Base-by-base conservation (phyloP, 2,113 vertebrate species). In the Erythrolamprus reginae region DNA sequence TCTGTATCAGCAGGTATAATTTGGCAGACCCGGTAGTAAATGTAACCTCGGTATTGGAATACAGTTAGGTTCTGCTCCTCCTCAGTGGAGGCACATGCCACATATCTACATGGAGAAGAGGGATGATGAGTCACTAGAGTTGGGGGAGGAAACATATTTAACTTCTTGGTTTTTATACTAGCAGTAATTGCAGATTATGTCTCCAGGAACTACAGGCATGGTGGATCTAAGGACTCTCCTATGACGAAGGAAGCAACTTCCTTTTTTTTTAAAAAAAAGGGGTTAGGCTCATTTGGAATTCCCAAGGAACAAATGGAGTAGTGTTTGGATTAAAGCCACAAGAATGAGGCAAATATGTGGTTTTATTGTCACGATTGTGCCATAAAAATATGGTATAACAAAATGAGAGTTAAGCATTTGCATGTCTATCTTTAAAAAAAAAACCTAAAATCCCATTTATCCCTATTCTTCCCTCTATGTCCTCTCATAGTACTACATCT, bases 11-110 rank as follows among this genome's bases (percentile, higher is more conserved):
- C 96, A 0, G 95, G 10, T 83, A 97, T 95, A 19, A 94, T 87
- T 93, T 96, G 95, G 77, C 96, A 96, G 42, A 96, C 96, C 83
- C 93, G 96, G 93, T 97, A 98, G 93, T 97, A 97, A 90, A 98
- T 97, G 87, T 94, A 96, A 2, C 96, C 95, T 65, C 96, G 96
- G 88, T 96, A 96, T 96, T 97, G 97, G 93, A 97, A 97, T 88
- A 97, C 95, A 0, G 95, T 95, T 87, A 98, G 90, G 92, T 97
- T 97, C 91, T 97, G 97, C 52, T 97, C 96, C 28, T 96, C 95
- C 88, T 97, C 97, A 0, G 65, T 95, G 89, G 95, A 96, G 10
- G 96, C 96, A 42, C 96, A 98, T 0, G 95, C 94, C 10, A 97
- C 97, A 26, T 95, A 97, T 93, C 97, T 97, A 93, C 48, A 89